These are phyloP conservation scores for Chiridota heheva DNA, from an alignment of 35 echinoderm and acorn worm species.

Conservation along the genomic window DNA sequence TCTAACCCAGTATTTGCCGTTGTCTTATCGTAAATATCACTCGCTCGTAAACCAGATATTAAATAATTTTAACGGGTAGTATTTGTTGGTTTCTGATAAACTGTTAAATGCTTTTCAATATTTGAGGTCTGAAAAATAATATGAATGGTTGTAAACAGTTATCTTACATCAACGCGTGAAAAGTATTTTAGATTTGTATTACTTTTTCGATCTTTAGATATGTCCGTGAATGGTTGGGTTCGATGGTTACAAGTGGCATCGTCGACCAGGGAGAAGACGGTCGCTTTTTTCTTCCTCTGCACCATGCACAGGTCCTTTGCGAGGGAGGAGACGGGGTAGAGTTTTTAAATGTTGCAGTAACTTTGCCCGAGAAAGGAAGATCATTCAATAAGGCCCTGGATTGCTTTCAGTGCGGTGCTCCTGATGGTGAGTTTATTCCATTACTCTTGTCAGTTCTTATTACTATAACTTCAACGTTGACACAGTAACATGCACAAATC, in stretches of 20 bases:
- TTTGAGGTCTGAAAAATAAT: no score
- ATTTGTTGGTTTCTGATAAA: not conserved
- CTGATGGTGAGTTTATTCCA: conserved; percentile 46
- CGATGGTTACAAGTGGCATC: conserved; percentile 86
- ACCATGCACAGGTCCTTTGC: conserved; percentile 73
- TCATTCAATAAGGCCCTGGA: conserved; percentile 76
- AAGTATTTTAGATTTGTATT: not conserved
- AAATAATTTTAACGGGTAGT: not conserved
- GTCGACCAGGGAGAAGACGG: conserved; percentile 64
- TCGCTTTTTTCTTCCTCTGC: conserved; percentile 71
- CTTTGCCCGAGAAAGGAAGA: conserved; percentile 77
- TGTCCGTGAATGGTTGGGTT: conserved; percentile 92
- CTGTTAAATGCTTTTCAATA: not conserved
- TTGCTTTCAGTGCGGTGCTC: conserved; percentile 74
- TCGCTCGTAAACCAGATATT: no score
- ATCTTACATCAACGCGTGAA: not conserved
- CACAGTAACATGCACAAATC: no score
- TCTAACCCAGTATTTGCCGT: no score
- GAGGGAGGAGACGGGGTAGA: conserved; percentile 69
- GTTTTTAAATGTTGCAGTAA: conserved; percentile 62
- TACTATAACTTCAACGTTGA: no score
- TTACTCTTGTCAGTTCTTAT: no score
- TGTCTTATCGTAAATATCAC: no score
- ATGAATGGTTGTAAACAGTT: no score
- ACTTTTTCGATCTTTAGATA: conserved; percentile 55